These are phyloP conservation scores for Capitella teleta DNA, from an alignment of 1,140 invertebrate species.

Conservation along the genomic window DNA sequence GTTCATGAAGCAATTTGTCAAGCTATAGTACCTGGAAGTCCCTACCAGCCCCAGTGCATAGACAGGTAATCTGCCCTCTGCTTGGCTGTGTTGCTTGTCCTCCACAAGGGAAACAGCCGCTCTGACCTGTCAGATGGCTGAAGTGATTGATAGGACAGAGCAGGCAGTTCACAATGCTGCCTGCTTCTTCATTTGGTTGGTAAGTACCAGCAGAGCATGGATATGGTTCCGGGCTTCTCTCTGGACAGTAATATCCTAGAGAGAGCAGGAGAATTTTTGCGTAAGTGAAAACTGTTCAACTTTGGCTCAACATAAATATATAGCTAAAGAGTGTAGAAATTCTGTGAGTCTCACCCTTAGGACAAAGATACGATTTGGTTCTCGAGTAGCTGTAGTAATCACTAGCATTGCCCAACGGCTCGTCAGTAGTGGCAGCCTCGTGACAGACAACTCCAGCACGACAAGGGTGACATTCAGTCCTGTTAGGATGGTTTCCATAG, in stretches of 20 bases:
- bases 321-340: neutral
- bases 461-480: slow-evolving; percentile 25
- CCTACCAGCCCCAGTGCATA: slow-evolving; percentile 25
- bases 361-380: slow-evolving; percentile 33
- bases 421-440: slow-evolving; percentile 24
- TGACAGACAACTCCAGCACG: slow-evolving; percentile 33
- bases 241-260: slow-evolving; percentile 32
- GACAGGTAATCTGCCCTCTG: slow-evolving; percentile 22
- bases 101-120: slow-evolving; percentile 28
- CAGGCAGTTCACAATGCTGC: slow-evolving; percentile 19
- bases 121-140: slow-evolving; percentile 27
- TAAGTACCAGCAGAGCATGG: slow-evolving; percentile 24
- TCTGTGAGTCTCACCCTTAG: slow-evolving; percentile 18
- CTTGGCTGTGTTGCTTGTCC: slow-evolving; percentile 22
- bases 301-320: neutral
- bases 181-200: slow-evolving; percentile 17
- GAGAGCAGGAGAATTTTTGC: neutral
- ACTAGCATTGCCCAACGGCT: slow-evolving; percentile 24
- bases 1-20: too few species aligned
- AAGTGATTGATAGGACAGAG: slow-evolving; percentile 27
- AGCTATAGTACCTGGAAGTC: slow-evolving; percentile 36
- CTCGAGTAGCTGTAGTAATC: slow-evolving; percentile 19
- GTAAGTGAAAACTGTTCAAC: neutral
- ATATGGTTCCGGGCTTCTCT: slow-evolving; percentile 16
- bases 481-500: slow-evolving; percentile 23